phyloP scores from a whole-genome alignment of 1,140 invertebrate species.

The Eurosta solidaginis region DNA sequence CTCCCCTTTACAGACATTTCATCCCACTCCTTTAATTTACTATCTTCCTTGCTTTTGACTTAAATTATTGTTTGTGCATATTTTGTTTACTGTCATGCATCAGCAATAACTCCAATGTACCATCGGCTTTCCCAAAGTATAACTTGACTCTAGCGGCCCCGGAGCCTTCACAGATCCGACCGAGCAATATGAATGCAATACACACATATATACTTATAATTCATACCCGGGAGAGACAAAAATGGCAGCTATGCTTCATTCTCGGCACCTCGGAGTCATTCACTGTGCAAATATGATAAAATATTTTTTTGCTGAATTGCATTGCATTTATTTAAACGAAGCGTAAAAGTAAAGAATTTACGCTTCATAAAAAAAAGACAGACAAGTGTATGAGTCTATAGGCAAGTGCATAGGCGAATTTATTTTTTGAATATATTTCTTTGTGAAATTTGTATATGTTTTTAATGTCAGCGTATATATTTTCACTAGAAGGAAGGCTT shows the following conservation, averaged over 20 bases:
- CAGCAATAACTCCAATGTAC: constrained; percentile 20
- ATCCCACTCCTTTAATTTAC: neutral
- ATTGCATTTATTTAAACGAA: constrained; percentile 28
- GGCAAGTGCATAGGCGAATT: neutral
- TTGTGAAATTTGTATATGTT: constrained; percentile 16
- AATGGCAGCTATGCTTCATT: constrained; percentile 12
- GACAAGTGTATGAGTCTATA: neutral
- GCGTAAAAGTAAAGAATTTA: constrained; percentile 26
- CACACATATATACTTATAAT: neutral
- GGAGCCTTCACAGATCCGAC: neutral
- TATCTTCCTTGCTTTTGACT: neutral
- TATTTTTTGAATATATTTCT: neutral
- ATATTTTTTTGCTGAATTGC: constrained; percentile 28
- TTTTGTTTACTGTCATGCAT: constrained; percentile 24
- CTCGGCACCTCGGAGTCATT: constrained; percentile 33
- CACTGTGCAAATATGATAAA: constrained; percentile 37
- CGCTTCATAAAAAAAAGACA: neutral
- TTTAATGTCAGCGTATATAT: neutral
- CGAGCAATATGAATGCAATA: neutral
- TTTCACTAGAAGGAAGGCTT: neutral
- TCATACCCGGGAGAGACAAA: neutral
- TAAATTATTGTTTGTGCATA: constrained; percentile 11
- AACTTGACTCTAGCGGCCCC: neutral
- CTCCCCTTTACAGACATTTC: neutral
- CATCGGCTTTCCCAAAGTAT: neutral